Base-by-base conservation (phyloP, 2,888 invertebrate species). In the Charanyca ferruginea region DNA sequence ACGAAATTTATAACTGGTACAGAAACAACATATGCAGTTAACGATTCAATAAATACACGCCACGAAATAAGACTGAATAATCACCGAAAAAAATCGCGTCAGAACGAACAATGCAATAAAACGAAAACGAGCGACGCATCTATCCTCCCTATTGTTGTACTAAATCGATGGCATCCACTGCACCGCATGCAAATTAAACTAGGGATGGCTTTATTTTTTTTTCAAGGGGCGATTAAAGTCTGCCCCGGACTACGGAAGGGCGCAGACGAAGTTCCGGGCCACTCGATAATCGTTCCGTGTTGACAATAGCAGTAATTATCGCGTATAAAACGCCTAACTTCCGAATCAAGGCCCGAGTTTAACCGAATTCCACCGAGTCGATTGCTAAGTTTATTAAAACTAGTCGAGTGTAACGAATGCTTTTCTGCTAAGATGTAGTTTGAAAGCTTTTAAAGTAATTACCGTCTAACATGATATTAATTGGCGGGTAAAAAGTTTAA, bases 271-370 rank as follows among this genome's bases (percentile, higher is more conserved):
- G 76, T 80, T 72, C 81, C 85, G 83, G 84, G 71, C 73, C 67
- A 70, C 65, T 78, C 83, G 83, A 84, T 88, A 88, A 89, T 88
- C 84, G 86, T 79, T 80, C 79, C 79, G 80, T 82, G 89, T 85
- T 87, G 86, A 90, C 90, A 90, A 90, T 89, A 85, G 72, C 75
- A 74, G 87, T 81, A 88, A 90, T 90, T 88, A 88, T 85, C 80
- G 79, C 73, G 80, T 77, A 63, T 75, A 78, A 83, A 86, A 83
- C 81, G 80, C 77, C 77, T 68, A 71, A 83, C 82, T 87, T 84
- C 79, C 78, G 72, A 64, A 66, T 52, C 41, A 63, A 57, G 22
- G n/a, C 38, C 44, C 70, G 60, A 77, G 38, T 77, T 70, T 51
- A 51, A 42, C 62, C 47, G 53, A 66, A 52, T 64, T 20, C 32